These are phyloP conservation scores for Zosterops borbonicus DNA, from an alignment of 2,113 vertebrate species.

Conservation along the genomic window DNA sequence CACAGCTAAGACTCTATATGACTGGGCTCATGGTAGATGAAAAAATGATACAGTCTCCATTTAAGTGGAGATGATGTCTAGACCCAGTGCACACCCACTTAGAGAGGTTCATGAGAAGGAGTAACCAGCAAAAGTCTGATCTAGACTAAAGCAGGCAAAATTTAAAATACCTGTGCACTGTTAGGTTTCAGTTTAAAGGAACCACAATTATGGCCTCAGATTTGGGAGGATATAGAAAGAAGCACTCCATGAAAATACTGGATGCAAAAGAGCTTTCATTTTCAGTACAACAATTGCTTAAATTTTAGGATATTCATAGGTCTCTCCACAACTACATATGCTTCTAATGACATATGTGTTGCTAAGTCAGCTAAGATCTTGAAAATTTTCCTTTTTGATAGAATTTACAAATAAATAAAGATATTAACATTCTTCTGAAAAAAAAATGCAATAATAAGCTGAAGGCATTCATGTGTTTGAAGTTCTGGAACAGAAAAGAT, in stretches of 20 bases:
- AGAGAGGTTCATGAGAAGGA: background rate
- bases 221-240: background rate
- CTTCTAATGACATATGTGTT: background rate
- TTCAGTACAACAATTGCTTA: background rate
- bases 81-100: background rate
- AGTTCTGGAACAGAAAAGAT: background rate
- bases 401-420: background rate
- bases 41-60: background rate
- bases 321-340: background rate
- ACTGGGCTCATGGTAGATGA: background rate
- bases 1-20: background rate
- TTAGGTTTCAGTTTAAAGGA: background rate
- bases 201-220: background rate
- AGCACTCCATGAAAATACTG: background rate
- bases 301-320: background rate
- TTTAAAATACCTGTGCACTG: background rate
- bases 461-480: background rate
- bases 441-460: background rate
- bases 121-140: background rate
- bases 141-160: background rate
- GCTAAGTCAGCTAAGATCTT: background rate
- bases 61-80: background rate
- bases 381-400: background rate
- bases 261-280: background rate
- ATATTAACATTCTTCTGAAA: background rate